Evolutionary conservation across 2,113 vertebrate genomes (phyloP), one percentile per base, ranked within the genome.

Genomic region (Condylura cristata): DNA sequence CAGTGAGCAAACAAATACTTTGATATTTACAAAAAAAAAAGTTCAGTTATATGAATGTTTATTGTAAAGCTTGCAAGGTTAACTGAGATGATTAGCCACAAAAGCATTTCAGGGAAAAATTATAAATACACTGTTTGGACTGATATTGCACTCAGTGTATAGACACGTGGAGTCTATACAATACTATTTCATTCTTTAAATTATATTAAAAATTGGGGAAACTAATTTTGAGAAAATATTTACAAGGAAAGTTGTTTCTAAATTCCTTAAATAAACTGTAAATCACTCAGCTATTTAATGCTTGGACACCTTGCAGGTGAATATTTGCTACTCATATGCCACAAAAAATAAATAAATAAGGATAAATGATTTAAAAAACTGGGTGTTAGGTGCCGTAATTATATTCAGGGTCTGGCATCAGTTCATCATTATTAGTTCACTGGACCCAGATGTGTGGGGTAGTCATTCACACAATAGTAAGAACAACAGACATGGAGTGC

Each of bases 1-100:
- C 5, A 17, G 22, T 39, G 2, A 48, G 80, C 0, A 18, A 20
- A 4, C 0, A n/a, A 76, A 32, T 0, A 0, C 0, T 24, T 0
- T 71, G 41, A 1, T 68, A 68, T 68, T 66, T 70, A n/a, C n/a
- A n/a, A n/a, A 37, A 3, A 22, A 88, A 79, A 65, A 72, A 20
- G 0, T 22, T 71, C 53, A 39, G 16, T 51, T 53, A 22, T 5
- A 60, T 8, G 6, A 1, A 17, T 1, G 2, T 4, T 41, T 83
- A 24, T 61, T 82, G 66, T 34, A 39, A 66, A 48, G 10, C 46
- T 18, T 70, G 34, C 46, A 71, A 66, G 65, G 46, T 82, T n/a
- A 5, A 41, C 4, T 97, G 81, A 63, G 65, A 61, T 32, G 12
- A 91, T 65, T 34, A 53, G 63, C 68, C 70, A 85, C 58, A 56